Percentiles rank a stretch among this genome's conserved stretches.
These are phyloP conservation scores for Cinclus cinclus DNA, from an alignment of 2,113 vertebrate species.

Conservation along the genomic window DNA sequence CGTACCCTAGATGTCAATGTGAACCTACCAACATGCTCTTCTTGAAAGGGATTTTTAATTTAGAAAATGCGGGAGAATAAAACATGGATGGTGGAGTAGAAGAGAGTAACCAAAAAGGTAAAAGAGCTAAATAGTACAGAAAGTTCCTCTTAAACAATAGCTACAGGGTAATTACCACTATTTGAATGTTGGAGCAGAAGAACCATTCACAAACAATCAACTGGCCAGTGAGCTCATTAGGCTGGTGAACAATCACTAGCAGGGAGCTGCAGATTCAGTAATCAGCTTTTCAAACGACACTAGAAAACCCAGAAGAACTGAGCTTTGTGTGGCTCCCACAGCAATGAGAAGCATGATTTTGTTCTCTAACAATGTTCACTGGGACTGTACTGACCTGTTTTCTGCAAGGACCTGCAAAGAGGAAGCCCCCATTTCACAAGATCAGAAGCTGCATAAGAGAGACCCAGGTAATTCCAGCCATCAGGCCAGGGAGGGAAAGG, in stretches of 20 bases:
- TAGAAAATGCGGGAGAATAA: background rate
- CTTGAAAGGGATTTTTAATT: background rate
- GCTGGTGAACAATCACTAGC: background rate
- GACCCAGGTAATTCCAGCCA: background rate
- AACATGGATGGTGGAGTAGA: background rate
- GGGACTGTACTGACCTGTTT: background rate
- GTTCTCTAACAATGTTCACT: background rate
- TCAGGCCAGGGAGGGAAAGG: background rate
- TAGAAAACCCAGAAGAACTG: background rate
- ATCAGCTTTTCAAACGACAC: background rate
- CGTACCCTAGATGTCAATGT: background rate
- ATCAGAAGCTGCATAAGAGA: background rate
- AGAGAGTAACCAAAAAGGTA: background rate
- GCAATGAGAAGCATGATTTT: background rate
- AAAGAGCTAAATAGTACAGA: background rate
- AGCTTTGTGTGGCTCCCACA: background rate
- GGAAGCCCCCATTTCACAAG: background rate
- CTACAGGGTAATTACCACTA: rapidly evolving
- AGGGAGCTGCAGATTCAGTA: background rate
- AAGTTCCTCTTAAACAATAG: background rate
- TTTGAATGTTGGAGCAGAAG: background rate
- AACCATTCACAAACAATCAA: background rate
- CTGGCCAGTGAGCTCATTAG: background rate
- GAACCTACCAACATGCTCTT: background rate
- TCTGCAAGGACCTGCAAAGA: background rate